These are phyloP conservation scores for Sternarchorhynchus goeldii DNA, from an alignment of 2,797 vertebrate genomes.

Conservation along the genomic window DNA sequence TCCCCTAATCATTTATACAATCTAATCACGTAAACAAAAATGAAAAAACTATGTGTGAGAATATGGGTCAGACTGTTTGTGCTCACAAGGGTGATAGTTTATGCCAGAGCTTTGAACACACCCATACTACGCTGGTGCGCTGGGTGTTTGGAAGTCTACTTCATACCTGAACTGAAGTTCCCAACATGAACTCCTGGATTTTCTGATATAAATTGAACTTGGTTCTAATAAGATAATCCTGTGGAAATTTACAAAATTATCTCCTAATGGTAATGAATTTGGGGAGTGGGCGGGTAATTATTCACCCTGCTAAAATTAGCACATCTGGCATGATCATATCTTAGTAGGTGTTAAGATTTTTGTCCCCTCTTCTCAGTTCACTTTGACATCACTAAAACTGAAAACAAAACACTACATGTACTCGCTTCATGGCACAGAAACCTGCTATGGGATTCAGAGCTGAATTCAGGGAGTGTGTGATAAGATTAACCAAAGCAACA, in stretches of 20 bases:
- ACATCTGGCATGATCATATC: no score
- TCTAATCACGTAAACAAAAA: background rate
- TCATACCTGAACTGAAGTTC: no score
- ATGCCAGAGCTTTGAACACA: background rate
- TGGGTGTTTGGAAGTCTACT: no score
- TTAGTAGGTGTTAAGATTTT: no score
- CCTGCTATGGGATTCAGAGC: background rate
- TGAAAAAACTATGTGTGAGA: background rate
- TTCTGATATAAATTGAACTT: no score
- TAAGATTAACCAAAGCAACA: constrained; percentile 32
- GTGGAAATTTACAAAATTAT: no score
- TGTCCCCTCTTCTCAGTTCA: no score
- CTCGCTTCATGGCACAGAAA: background rate
- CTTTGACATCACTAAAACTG: background rate
- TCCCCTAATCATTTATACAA: background rate
- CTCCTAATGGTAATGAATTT: no score
- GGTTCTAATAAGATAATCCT: no score
- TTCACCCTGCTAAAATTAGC: no score
- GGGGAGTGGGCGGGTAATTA: no score
- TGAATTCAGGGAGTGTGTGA: constrained; percentile 11
- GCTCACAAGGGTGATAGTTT: background rate
- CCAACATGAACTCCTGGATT: no score
- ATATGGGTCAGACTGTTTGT: background rate
- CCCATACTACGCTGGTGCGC: background rate
- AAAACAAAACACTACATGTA: background rate